phyloP scores from a whole-genome alignment of 2,113 vertebrate species.

The Pituophis catenifer region DNA sequence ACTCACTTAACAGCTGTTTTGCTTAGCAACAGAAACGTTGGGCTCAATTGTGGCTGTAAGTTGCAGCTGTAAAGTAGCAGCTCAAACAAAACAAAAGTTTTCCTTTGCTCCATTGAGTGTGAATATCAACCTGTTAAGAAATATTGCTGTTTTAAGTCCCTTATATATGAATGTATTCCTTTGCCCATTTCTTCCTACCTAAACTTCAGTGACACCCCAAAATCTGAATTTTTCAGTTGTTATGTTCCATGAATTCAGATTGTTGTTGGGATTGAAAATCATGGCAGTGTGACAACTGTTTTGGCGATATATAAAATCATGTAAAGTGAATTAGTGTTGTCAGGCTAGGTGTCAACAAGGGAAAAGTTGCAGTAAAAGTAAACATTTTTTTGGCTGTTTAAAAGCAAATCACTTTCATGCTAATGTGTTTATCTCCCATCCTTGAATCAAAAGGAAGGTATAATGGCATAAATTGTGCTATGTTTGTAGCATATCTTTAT shows the following conservation, averaged over 20 bases:
- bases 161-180: background rate
- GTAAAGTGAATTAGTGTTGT: constrained; percentile 1
- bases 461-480: background rate
- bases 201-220: background rate
- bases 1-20: background rate
- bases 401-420: background rate
- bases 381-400: background rate
- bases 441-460: background rate
- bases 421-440: background rate
- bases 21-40: background rate
- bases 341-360: background rate
- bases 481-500: background rate
- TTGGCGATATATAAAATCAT: background rate
- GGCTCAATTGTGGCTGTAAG: background rate
- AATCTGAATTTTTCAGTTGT: constrained; percentile 10
- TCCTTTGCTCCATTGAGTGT: background rate
- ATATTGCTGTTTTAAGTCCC: background rate
- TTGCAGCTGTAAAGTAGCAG: background rate
- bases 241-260: constrained; percentile 26
- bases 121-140: background rate
- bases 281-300: constrained; percentile 12
- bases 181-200: constrained; percentile 1
- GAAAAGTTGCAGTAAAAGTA: constrained; percentile 3
- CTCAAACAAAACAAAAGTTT: background rate
- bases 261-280: constrained; percentile 32